Evolutionary conservation across 1,140 invertebrate species (phyloP).

Genomic region (Phymorhynchus buccinoides): DNA sequence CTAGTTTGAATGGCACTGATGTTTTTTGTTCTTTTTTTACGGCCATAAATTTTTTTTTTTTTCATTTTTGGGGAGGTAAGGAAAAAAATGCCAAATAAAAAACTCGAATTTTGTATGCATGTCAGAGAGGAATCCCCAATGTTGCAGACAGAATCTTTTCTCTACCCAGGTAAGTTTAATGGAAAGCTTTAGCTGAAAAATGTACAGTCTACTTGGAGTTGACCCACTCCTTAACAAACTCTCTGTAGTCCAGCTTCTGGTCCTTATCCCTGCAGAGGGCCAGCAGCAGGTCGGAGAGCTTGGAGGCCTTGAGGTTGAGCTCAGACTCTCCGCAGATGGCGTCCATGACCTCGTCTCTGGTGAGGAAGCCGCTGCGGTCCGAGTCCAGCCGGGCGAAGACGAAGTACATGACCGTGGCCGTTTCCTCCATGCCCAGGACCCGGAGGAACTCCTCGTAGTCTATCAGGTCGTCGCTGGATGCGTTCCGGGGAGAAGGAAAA

Average conservation of each 20-base stretch:
- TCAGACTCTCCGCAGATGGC: slow-evolving; percentile 59
- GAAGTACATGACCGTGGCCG: slow-evolving; percentile 53
- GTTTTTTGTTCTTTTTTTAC: no score
- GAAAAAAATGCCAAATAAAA: no score
- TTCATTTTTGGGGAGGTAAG: no score
- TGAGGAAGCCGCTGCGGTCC: slow-evolving; percentile 63
- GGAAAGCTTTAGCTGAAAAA: no score
- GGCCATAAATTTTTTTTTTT: no score
- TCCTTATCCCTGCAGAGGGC: slow-evolving; percentile 54
- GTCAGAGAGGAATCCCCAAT: no score
- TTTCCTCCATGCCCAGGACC: slow-evolving; percentile 52
- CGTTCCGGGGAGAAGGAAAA: not conserved
- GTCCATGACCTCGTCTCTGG: slow-evolving; percentile 59
- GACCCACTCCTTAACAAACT: slow-evolving; percentile 54
- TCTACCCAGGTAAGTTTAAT: no score
- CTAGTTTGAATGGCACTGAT: no score
- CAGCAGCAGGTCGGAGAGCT: slow-evolving; percentile 57
- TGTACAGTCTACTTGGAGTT: slow-evolving; percentile 42
- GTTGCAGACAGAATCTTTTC: no score
- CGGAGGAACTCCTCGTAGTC: slow-evolving; percentile 63
- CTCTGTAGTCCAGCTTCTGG: slow-evolving; percentile 61
- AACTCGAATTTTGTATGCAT: no score
- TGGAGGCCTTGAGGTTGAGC: slow-evolving; percentile 57
- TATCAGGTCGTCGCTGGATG: slow-evolving; percentile 48
- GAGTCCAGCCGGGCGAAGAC: slow-evolving; percentile 60